Conservation (phyloP, 2,797 vertebrate species). For the Epinephelus awoara region DNA sequence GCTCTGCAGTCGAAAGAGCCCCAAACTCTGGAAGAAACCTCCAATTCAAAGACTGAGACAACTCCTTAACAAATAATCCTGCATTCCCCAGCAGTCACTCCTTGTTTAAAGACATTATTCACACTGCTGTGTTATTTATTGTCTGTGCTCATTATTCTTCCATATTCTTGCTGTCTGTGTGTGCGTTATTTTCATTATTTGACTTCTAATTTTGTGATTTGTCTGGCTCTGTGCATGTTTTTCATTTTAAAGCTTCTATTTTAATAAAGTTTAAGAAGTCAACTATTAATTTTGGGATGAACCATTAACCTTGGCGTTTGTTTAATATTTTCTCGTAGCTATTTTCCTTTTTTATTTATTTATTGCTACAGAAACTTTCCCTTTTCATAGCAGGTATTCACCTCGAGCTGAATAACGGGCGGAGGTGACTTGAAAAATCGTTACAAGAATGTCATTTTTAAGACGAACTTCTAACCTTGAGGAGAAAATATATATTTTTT, state of each 20-base stretch:
- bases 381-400: not conserved
- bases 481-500: not conserved
- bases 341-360: not conserved
- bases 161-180: no score
- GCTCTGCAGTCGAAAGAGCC: not conserved
- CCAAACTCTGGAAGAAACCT: not conserved
- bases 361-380: not conserved
- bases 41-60: not conserved
- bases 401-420: not conserved
- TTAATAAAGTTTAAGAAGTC: not conserved
- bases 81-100: not conserved
- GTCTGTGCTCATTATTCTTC: constrained; percentile 10
- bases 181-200: not conserved
- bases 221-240: not conserved
- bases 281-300: not conserved
- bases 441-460: not conserved
- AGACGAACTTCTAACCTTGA: not conserved
- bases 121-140: not conserved
- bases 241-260: not conserved
- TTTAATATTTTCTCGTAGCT: not conserved
- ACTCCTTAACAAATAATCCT: not conserved
- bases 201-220: constrained; percentile 1
- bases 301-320: not conserved
- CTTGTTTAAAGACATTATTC: not conserved
- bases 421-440: constrained; percentile 10